Base-by-base conservation (phyloP, 2,888 invertebrate species). In the Bellardia pandia region DNA sequence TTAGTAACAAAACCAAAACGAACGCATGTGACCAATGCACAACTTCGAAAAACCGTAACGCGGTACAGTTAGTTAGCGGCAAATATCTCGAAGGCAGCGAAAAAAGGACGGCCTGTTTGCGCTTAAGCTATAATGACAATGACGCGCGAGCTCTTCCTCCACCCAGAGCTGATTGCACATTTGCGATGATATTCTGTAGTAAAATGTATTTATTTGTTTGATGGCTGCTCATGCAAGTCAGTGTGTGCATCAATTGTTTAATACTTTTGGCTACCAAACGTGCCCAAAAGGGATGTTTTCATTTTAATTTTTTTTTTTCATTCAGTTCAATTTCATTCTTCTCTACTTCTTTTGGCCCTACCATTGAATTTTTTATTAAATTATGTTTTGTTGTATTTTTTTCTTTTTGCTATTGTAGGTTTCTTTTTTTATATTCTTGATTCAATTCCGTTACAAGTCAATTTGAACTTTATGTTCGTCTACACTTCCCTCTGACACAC, bases 361-460 rank as follows among this genome's bases (percentile, higher is more conserved):
- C 58, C 33, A 42, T 77, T 68, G 56, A 66, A 48, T 68, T 68
- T 62, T 68, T 77, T 56, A 30, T 42, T 14, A 66, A 11, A 11
- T 45, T 11, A 45, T 11, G 11, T n/a, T 56, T 45, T 48, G 48
- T 58, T 48, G 23, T 8, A 23, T 7, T 64, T 77, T 77, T 51
- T 76, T 72, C 40, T 23, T 16, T 56, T 56, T 56, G 56, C 7
- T 75, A 53, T 40, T 77, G 45, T 71, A 16, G 40, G n/a, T 79
- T 74, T 81, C 56, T 48, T 78, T 60, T 77, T 69, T 62, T 71
- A 45, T 42, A 56, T 78, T 68, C 33, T 56, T 56, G 9, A 77
- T 68, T 53, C 78, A 78, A 69, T 84, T 84, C 78, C 78, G 84
- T 79, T 84, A 84, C 78, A 84, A 74, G 78, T 84, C 84, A 74